These are phyloP conservation scores for Diabrotica balteata DNA, from an alignment of 2,888 invertebrate species.

Conservation along the genomic window DNA sequence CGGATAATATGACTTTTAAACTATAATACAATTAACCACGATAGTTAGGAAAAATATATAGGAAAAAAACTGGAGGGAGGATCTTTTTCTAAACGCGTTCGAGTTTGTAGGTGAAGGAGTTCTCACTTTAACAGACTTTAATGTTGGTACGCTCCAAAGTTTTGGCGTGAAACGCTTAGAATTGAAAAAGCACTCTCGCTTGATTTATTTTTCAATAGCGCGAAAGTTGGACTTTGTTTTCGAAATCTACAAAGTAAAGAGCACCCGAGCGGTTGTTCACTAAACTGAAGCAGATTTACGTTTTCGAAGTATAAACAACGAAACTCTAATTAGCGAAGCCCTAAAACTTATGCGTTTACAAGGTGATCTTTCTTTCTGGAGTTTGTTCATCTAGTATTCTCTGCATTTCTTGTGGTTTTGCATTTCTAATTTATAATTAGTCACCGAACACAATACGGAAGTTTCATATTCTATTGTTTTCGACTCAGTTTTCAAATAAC, in stretches of 20 bases:
- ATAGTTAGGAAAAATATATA: too few species aligned
- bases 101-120: conserved; percentile 37
- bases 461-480: too few species aligned
- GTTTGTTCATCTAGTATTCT: too few species aligned
- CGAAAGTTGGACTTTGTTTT: conserved; percentile 27
- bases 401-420: too few species aligned
- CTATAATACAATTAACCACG: too few species aligned
- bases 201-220: conserved; percentile 38
- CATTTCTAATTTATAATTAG: too few species aligned
- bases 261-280: background rate
- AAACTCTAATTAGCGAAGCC: conserved; percentile 7
- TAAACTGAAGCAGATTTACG: conserved; percentile 11
- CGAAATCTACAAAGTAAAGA: conserved; percentile 2
- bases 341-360: conserved; percentile 6
- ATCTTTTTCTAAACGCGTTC: background rate
- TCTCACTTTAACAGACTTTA: conserved; percentile 40
- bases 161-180: conserved; percentile 33
- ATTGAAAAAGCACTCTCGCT: conserved; percentile 36
- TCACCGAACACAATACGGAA: too few species aligned
- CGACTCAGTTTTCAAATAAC: too few species aligned
- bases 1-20: too few species aligned
- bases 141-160: conserved; percentile 35
- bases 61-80: too few species aligned
- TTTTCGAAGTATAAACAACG: conserved; percentile 10
- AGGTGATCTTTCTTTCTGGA: conserved; percentile 3